A percentile compares a stretch with the other conserved stretches of the same genome.
Conservation (phyloP, 2,113 vertebrate species). For the human (Homo sapiens) region DNA sequence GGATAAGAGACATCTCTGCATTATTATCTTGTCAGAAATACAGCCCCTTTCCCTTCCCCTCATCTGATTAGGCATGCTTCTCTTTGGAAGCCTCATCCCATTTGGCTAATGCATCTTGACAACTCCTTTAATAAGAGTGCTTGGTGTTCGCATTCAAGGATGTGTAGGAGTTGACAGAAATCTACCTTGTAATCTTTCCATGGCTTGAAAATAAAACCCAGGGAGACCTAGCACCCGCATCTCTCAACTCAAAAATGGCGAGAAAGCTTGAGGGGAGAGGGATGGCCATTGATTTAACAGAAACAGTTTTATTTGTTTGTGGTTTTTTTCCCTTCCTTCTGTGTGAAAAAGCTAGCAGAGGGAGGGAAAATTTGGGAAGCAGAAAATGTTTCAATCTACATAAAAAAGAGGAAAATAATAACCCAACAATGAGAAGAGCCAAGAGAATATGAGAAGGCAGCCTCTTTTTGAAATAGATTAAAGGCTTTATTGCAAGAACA, state of each 20-base stretch:
- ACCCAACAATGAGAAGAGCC: neutral
- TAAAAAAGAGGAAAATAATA: neutral
- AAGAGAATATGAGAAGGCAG: neutral
- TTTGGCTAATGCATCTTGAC: conserved; percentile 75
- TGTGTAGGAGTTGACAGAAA: conserved; percentile 67
- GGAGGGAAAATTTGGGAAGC: neutral
- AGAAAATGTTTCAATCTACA: conserved; percentile 23
- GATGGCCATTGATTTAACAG: neutral
- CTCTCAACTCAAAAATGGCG: neutral
- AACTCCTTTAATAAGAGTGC: conserved; percentile 66
- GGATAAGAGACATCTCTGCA: neutral
- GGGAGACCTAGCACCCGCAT: conserved; percentile 28
- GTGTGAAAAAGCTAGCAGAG: conserved; percentile 11
- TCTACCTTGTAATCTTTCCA: conserved; percentile 65
- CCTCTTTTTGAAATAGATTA: conserved; percentile 1
- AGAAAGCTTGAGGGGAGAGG: neutral
- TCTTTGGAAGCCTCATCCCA: conserved; percentile 36
- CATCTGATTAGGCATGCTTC: conserved; percentile 28
- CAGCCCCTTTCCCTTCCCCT: neutral
- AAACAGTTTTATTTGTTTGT: neutral
- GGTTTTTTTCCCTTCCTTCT: neutral
- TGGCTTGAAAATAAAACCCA: conserved; percentile 66
- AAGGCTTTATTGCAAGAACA: neutral
- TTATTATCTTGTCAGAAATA: neutral
- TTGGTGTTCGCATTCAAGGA: conserved; percentile 13